Evolutionary conservation across 2,888 invertebrate genomes (phyloP).

Genomic region (Meghimatium bilineatum): DNA sequence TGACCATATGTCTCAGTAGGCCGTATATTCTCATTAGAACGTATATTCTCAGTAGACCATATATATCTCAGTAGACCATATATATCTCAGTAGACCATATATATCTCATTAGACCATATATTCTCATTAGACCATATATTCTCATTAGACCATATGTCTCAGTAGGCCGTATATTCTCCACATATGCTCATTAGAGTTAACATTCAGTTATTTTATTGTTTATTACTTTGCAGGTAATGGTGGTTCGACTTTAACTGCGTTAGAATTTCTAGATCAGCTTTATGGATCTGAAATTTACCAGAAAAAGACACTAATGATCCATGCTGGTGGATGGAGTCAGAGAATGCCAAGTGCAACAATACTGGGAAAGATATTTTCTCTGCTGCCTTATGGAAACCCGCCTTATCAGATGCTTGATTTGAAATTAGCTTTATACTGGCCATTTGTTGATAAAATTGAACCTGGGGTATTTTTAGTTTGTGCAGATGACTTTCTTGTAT

Average conservation of each 20-base stretch:
- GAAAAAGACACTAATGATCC: conserved; percentile 76
- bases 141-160: too few species aligned
- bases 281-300: conserved; percentile 69
- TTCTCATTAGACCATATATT: too few species aligned
- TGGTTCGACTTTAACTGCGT: conserved; percentile 76
- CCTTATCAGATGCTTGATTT: conserved; percentile 78
- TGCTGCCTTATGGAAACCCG: conserved; percentile 74
- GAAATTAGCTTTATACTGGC: conserved; percentile 78
- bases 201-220: too few species aligned
- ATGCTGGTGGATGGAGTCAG: conserved; percentile 79
- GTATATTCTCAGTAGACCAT: too few species aligned
- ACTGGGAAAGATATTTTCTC: conserved; percentile 78
- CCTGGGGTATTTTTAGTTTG: conserved; percentile 77
- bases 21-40: too few species aligned
- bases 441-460: conserved; percentile 75
- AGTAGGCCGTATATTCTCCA: too few species aligned
- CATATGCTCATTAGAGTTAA: too few species aligned
- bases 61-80: too few species aligned
- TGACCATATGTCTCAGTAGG: too few species aligned
- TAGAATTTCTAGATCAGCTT: conserved; percentile 66
- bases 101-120: too few species aligned
- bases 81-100: too few species aligned
- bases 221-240: conserved; percentile 74
- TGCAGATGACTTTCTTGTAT: conserved; percentile 78
- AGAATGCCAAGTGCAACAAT: conserved; percentile 78